Base-by-base conservation (phyloP, 37 sponge, comb jelly and placozoan species). In the Oopsacas minuta region DNA sequence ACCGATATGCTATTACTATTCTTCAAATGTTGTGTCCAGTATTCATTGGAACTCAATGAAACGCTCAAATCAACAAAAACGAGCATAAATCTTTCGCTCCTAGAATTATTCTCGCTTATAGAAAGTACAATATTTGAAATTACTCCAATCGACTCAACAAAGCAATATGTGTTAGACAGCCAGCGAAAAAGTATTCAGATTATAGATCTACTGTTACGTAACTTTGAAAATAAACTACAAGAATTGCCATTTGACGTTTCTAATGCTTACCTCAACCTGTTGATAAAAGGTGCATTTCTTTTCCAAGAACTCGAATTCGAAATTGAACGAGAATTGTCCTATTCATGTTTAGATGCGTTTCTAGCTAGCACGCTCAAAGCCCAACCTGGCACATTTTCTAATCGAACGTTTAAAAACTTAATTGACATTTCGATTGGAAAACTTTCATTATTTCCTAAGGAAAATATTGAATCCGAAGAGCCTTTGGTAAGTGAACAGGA, bases 271-370 rank as follows among this genome's bases (percentile, higher is more conserved):
- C 75, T 61, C 28, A 12, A 61, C 22, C 7, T 61, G 22, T 61
- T 61, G 75, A 61, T 34, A 25, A n/a, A 61, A 61, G 75, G 75
- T 61, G 30, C 30, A 25, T 61, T 61, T 61, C 75, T 25, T 3
- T 61, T 61, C 30, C 75, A 61, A 61, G 28, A 61, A 25, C 30
- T 20, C 5, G 75, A 61, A 25, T 61, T 61, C 28, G 30, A 10
- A 12, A 10, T 61, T n/a, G 75, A 61, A 25, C 75, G 22, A 61
- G 30, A 25, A 3, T 61, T 61, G 22, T 61, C 75, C 30, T 61
- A 25, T 61, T 61, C 75, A 12, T 61, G 75, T 61, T 12, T 61
- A n/a, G 75, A 61, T 61, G 75, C 75, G 22, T 61, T 61, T 61
- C 75, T 61, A 25, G 75, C 28, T n/a, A 61, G 75, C 75, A 61